Evolutionary conservation across 2,797 vertebrate species (phyloP).

Genomic region (Steatocranus sp.): DNA sequence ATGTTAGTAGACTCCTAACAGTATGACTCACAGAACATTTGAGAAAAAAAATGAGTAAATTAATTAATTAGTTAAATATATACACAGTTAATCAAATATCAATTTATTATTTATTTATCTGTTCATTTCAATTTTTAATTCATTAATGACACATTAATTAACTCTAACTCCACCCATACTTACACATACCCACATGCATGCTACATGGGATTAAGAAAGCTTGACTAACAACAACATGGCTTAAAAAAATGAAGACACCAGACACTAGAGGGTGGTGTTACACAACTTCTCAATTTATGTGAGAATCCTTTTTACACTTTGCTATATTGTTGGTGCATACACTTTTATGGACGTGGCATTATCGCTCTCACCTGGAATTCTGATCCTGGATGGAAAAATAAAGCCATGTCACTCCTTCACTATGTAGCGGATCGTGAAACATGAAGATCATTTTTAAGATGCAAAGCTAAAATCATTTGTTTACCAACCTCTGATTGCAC

Average conservation of each 20-base stretch:
- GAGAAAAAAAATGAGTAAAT: not conserved
- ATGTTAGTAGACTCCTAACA: not conserved
- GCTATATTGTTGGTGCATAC: not conserved
- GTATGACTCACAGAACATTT: not conserved
- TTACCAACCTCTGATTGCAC: conserved; percentile 31
- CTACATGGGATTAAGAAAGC: not conserved
- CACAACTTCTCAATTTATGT: not conserved
- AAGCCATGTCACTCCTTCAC: not conserved
- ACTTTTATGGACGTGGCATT: not conserved
- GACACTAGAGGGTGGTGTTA: conserved; percentile 65
- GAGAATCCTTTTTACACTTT: not conserved
- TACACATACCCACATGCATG: not conserved
- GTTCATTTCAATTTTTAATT: not conserved
- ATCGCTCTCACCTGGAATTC: not conserved
- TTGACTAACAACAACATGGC: not conserved
- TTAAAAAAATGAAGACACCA: conserved; percentile 22
- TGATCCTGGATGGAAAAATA: not conserved
- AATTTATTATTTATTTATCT: not conserved
- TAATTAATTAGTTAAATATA: not conserved
- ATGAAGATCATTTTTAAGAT: not conserved
- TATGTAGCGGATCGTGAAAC: not conserved
- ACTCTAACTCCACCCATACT: not conserved
- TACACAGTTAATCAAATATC: not conserved
- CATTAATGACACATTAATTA: not conserved
- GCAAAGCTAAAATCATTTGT: conserved; percentile 18